A percentile compares a stretch with the other conserved stretches of the same genome.
Evolutionary conservation across 2,113 vertebrate species (phyloP).

Genomic region (Zootoca vivipara): DNA sequence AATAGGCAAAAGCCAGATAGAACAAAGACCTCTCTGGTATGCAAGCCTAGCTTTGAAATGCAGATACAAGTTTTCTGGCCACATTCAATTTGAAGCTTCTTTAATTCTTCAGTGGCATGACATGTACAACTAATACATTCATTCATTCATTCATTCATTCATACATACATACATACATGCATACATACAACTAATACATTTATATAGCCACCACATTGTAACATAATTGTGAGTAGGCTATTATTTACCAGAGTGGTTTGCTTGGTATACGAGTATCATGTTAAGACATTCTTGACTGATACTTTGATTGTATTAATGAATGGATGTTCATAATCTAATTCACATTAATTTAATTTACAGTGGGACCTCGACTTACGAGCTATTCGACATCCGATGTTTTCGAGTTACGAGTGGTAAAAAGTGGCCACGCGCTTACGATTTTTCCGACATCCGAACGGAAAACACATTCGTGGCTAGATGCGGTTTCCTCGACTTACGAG

Average conservation of each 20-base stretch:
- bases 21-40: background rate
- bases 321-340: background rate
- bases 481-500: too few relatives aligned
- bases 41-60: background rate
- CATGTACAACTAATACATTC: background rate
- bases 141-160: too few relatives aligned
- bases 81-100: background rate
- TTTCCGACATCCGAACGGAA: too few relatives aligned
- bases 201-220: background rate
- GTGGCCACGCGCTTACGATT: too few relatives aligned
- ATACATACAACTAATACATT: background rate
- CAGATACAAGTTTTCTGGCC: background rate
- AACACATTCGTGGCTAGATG: too few relatives aligned
- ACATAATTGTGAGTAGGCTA: background rate
- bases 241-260: background rate
- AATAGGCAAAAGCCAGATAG: background rate
- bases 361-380: too few relatives aligned
- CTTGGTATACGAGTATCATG: background rate
- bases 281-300: background rate
- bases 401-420: too few relatives aligned
- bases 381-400: too few relatives aligned
- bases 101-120: background rate
- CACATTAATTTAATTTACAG: background rate
- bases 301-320: background rate
- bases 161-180: too few relatives aligned